These are phyloP conservation scores for Caenorhabditis wallacei DNA, from an alignment of 2,888 invertebrate species.

Conservation along the genomic window DNA sequence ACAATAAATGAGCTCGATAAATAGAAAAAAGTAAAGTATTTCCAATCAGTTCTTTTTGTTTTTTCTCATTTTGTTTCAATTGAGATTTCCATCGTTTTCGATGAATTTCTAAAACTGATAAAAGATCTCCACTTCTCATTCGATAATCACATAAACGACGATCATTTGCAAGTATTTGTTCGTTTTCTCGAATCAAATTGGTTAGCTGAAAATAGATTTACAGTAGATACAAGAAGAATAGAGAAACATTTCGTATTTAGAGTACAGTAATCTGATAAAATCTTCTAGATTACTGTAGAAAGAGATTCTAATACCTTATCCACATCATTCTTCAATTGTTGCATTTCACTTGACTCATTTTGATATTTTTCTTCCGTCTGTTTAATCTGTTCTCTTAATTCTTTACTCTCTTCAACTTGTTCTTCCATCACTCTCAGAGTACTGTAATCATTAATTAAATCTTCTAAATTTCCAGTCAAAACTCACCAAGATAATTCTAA, in stretches of 20 bases:
- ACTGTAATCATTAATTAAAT: constrained; percentile 13
- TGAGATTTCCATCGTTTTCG: constrained; percentile 55
- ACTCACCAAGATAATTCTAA: constrained; percentile 52
- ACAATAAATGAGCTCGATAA: constrained; percentile 41
- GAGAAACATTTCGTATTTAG: too few relatives aligned
- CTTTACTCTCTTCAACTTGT: constrained; percentile 59
- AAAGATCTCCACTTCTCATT: constrained; percentile 55
- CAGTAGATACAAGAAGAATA: too few relatives aligned
- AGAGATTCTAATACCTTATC: constrained; percentile 30
- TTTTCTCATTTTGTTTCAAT: constrained; percentile 40
- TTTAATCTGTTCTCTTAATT: constrained; percentile 45
- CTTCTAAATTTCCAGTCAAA: not conserved
- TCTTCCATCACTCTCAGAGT: constrained; percentile 53
- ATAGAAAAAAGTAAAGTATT: constrained; percentile 57
- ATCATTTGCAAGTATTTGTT: constrained; percentile 59
- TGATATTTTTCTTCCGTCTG: constrained; percentile 37
- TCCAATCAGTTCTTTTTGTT: constrained; percentile 55
- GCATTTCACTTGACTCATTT: constrained; percentile 37
- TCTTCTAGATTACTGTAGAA: not conserved
- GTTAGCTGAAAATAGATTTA: too few relatives aligned
- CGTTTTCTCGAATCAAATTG: constrained; percentile 55
- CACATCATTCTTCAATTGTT: constrained; percentile 48
- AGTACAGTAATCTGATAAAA: not conserved
- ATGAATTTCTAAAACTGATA: constrained; percentile 53
- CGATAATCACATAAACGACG: constrained; percentile 66